Evolutionary conservation across 2,797 vertebrate genomes (phyloP).

Genomic region (Channallabes apus): DNA sequence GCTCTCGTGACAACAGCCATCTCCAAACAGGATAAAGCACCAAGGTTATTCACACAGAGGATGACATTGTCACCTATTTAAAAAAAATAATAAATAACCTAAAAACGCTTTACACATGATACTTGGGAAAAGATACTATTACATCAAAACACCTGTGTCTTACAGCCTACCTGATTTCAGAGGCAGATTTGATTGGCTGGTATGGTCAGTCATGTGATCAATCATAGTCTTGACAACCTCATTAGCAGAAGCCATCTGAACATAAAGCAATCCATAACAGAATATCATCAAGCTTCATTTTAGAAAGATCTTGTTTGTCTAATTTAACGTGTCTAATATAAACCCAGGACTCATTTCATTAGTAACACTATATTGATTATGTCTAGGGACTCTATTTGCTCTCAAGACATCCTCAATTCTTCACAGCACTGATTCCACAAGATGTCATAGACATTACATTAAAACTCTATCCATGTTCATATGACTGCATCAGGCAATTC

Average conservation of each 20-base stretch:
- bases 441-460: not conserved
- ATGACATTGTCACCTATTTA: conserved; percentile 79
- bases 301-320: not conserved
- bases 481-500: not conserved
- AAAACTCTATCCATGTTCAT: not conserved
- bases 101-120: not conserved
- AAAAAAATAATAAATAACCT: not conserved
- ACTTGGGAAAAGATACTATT: not conserved
- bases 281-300: not conserved
- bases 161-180: conserved; percentile 70
- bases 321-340: not conserved
- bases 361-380: not conserved
- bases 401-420: not conserved
- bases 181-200: conserved; percentile 79
- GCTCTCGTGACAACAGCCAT: conserved; percentile 82
- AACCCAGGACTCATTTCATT: not conserved
- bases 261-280: not conserved
- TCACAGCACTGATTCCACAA: not conserved
- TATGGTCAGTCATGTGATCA: conserved; percentile 83
- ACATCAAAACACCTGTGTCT: not conserved
- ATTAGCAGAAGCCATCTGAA: conserved; percentile 78
- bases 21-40: conserved; percentile 89
- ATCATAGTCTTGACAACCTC: conserved; percentile 85
- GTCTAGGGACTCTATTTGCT: not conserved
- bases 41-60: conserved; percentile 92